Evolutionary conservation across 1,140 invertebrate genomes (phyloP).

Genomic region (Heliconius hermathena): DNA sequence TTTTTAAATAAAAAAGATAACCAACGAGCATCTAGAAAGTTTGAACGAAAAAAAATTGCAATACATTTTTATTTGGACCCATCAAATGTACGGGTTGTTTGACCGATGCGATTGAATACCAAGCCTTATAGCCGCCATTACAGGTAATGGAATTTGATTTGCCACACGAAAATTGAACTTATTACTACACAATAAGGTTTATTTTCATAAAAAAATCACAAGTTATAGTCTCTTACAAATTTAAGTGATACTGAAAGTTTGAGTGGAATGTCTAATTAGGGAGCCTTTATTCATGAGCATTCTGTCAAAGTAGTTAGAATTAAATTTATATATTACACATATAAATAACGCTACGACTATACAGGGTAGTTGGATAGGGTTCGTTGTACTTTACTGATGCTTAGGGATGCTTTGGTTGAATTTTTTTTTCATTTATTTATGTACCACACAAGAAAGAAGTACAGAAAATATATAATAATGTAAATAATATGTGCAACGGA

Average conservation of each 20-base stretch:
- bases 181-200: neutral
- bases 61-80: slow-evolving; percentile 1
- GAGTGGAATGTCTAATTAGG: slow-evolving; percentile 29
- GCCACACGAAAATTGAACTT: neutral
- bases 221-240: slow-evolving; percentile 24
- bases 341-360: neutral
- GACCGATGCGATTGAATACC: slow-evolving; percentile 15
- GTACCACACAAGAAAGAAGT: too few relatives aligned
- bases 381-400: neutral
- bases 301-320: slow-evolving; percentile 13
- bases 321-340: slow-evolving; percentile 5
- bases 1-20: neutral
- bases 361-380: neutral
- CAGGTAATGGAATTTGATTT: slow-evolving; percentile 7
- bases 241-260: slow-evolving; percentile 30
- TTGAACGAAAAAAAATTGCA: neutral
- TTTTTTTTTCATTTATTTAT: too few relatives aligned
- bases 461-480: too few relatives aligned
- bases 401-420: too few relatives aligned
- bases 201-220: neutral
- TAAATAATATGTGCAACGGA: too few relatives aligned
- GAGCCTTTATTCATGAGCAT: slow-evolving; percentile 11
- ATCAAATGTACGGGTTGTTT: slow-evolving; percentile 8
- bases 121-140: slow-evolving; percentile 8
- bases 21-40: neutral